A percentile compares a stretch with the other conserved stretches of the same genome.
Evolutionary conservation across 2,113 vertebrate species (phyloP).

Genomic region (Lophotis ruficrista): DNA sequence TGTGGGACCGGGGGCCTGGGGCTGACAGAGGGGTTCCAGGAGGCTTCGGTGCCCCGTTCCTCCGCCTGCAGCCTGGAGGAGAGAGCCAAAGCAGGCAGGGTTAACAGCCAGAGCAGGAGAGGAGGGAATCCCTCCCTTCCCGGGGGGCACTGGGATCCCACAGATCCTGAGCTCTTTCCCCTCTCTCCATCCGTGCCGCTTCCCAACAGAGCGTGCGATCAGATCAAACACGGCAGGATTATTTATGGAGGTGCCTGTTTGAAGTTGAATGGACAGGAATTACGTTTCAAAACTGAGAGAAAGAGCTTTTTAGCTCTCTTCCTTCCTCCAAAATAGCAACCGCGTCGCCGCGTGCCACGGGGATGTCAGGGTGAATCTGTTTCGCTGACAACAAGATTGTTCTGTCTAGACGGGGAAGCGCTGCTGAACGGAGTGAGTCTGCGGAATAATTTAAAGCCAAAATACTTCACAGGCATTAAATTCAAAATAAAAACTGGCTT

Average conservation of each 20-base stretch:
- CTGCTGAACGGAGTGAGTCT: constrained; percentile 47
- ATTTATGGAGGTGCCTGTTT: constrained; percentile 20
- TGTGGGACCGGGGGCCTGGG: background rate
- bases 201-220: background rate
- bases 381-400: constrained; percentile 71
- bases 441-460: constrained; percentile 65
- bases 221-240: background rate
- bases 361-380: constrained; percentile 67
- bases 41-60: background rate
- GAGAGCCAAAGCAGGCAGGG: background rate
- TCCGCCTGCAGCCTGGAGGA: background rate
- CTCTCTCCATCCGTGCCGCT: background rate
- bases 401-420: constrained; percentile 47
- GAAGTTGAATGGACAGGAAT: constrained; percentile 32
- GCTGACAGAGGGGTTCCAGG: background rate
- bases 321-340: constrained; percentile 32
- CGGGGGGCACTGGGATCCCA: background rate
- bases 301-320: constrained; percentile 21
- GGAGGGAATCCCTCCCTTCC: background rate
- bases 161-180: background rate
- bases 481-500: background rate
- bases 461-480: background rate
- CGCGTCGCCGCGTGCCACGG: background rate
- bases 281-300: background rate
- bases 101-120: background rate